Evolutionary conservation across 2,113 vertebrate species (phyloP).

Genomic region (Erinaceus europaeus): DNA sequence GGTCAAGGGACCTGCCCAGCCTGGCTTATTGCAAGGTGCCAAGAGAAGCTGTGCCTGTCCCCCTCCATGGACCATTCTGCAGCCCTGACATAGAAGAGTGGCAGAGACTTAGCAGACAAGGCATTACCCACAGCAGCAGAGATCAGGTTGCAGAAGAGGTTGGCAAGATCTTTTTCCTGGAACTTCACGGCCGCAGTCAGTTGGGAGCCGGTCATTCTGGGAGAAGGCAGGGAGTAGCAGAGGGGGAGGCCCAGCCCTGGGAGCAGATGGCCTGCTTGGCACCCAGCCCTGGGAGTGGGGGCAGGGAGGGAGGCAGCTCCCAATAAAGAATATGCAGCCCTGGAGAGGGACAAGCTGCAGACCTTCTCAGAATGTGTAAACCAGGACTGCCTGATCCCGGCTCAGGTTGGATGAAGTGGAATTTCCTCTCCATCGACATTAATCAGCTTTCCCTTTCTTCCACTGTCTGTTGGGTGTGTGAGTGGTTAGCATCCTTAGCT

Average conservation of each 20-base stretch:
- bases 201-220: neutral
- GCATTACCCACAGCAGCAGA: neutral
- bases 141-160: slow-evolving; percentile 22
- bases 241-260: neutral
- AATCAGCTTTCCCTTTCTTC: neutral
- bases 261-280: slow-evolving; percentile 67
- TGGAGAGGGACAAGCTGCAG: neutral
- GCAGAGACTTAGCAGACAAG: neutral
- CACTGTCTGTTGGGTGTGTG: neutral
- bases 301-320: slow-evolving; percentile 22
- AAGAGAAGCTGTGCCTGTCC: neutral
- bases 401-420: neutral
- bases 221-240: neutral
- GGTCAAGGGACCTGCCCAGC: neutral
- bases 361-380: neutral
- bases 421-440: neutral
- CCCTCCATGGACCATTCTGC: neutral
- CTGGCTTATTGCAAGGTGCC: neutral
- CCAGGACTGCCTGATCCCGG: neutral
- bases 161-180: slow-evolving; percentile 18
- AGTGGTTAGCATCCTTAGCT: neutral
- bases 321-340: neutral
- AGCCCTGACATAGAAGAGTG: neutral
- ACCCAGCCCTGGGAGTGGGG: slow-evolving; percentile 8
- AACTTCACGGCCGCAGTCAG: neutral